Percentiles rank a stretch among this genome's conserved stretches.
These are phyloP conservation scores for Apis cerana DNA, from an alignment of 1,140 invertebrate species.

Conservation along the genomic window DNA sequence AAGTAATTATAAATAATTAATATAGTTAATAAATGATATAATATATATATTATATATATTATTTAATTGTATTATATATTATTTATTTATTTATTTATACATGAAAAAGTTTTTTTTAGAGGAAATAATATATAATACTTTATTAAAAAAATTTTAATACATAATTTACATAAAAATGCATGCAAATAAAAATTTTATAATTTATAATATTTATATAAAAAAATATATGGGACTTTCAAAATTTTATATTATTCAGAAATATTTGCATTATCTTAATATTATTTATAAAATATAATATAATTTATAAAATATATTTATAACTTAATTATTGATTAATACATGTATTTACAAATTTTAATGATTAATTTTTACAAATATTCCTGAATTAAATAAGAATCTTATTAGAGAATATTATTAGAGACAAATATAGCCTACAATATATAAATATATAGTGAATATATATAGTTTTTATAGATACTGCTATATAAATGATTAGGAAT, in stretches of 20 bases:
- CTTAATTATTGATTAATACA: background rate
- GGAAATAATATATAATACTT: background rate
- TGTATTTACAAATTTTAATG: background rate
- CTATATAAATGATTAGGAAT: constrained; percentile 41
- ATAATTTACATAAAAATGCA: constrained; percentile 31
- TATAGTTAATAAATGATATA: background rate
- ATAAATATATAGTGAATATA: background rate
- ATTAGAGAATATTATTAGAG: constrained; percentile 26
- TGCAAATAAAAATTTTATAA: constrained; percentile 36
- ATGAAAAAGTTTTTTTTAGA: background rate
- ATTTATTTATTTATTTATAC: background rate
- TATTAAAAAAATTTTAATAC: constrained; percentile 23
- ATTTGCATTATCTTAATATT: constrained; percentile 5
- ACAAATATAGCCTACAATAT: background rate
- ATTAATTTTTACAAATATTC: constrained; percentile 15
- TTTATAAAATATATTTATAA: no score
- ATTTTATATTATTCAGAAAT: constrained; percentile 19
- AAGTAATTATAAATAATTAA: background rate
- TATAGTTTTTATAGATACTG: constrained; percentile 30
- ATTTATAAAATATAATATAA: no score
- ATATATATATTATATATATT: no score
- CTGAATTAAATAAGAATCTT: constrained; percentile 21
- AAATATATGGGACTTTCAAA: constrained; percentile 3
- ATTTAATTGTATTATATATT: no score
- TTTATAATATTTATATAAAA: background rate